Percentiles rank a stretch among this genome's conserved stretches.
phyloP scores from a whole-genome alignment of 2,113 vertebrate species.

The Condylura cristata region DNA sequence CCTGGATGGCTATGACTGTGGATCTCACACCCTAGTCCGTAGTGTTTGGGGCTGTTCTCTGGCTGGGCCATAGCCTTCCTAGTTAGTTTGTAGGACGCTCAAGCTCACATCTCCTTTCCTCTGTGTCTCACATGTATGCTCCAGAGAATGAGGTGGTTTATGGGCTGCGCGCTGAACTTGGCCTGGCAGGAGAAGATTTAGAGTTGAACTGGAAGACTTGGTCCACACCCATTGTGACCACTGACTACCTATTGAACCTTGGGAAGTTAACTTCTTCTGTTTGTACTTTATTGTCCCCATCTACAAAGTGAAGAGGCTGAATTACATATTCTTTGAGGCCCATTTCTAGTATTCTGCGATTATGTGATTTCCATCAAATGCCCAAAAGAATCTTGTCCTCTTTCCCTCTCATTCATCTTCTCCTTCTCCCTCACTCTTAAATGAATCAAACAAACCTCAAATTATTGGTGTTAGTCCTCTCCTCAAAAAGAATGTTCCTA shows the following conservation, averaged over 20 bases:
- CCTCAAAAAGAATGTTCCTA: neutral
- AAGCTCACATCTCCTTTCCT: neutral
- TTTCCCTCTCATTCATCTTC: neutral
- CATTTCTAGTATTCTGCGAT: neutral
- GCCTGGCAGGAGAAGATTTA: neutral
- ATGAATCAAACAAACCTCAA: neutral
- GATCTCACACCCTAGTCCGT: neutral
- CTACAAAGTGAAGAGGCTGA: neutral
- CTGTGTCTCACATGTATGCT: too few relatives aligned
- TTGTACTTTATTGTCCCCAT: neutral
- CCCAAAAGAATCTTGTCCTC: neutral
- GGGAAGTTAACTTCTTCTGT: neutral
- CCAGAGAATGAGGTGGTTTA: neutral
- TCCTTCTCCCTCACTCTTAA: too few relatives aligned
- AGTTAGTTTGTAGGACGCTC: neutral
- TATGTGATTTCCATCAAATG: slow-evolving; percentile 8
- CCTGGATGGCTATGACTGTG: neutral
- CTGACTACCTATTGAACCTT: neutral
- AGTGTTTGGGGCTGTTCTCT: neutral
- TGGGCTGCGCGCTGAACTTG: neutral
- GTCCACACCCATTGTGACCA: neutral
- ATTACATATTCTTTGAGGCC: neutral
- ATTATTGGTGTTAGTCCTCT: neutral
- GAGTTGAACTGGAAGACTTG: neutral
- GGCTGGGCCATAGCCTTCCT: neutral